phyloP scores from a whole-genome alignment of 2,888 invertebrate genomes.

The Trissoscelio sp. region DNA sequence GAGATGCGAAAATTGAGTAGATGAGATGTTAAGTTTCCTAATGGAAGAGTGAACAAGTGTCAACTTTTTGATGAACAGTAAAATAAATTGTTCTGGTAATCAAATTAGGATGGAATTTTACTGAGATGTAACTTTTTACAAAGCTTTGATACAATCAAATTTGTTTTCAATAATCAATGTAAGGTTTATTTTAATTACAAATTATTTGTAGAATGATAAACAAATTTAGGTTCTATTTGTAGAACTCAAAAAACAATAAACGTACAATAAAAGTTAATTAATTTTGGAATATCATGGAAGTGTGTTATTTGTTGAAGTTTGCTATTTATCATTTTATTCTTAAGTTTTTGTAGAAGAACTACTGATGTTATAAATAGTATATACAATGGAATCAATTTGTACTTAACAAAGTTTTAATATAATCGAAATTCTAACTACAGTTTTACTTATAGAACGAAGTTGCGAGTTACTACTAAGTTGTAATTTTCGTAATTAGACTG shows the following conservation, averaged over 20 bases:
- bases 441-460: slow-evolving; percentile 6
- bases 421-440: slow-evolving; percentile 6
- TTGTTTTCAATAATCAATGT: no score
- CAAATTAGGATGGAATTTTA: no score
- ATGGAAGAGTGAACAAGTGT: neutral
- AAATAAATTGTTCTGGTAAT: no score
- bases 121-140: no score
- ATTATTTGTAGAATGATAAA: no score
- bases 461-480: neutral
- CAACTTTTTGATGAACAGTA: neutral
- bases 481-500: slow-evolving; percentile 3
- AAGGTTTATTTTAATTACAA: no score
- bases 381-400: slow-evolving; percentile 3
- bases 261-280: no score
- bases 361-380: slow-evolving; percentile 4
- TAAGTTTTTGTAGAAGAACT: neutral
- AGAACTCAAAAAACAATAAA: no score
- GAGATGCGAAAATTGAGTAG: slow-evolving; percentile 27
- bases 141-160: no score
- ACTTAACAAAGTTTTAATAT: slow-evolving; percentile 14
- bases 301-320: neutral
- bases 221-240: no score
- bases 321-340: neutral
- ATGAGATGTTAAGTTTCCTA: neutral
- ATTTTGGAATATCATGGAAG: neutral